Evolutionary conservation across 2,888 invertebrate genomes (phyloP).

Genomic region (Danaus chrysippus): DNA sequence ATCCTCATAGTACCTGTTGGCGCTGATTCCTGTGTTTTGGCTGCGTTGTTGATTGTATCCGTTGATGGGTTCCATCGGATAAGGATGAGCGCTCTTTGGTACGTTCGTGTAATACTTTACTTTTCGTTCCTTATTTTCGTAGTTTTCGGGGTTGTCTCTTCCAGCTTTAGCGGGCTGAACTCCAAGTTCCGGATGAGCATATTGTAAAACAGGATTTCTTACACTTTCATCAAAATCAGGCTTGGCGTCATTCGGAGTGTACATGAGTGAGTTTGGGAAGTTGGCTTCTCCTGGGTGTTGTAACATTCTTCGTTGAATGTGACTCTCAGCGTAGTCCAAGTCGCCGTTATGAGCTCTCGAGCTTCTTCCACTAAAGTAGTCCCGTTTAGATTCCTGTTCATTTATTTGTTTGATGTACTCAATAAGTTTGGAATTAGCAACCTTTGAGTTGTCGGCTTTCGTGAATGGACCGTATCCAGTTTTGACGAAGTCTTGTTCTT

Average conservation of each 20-base stretch:
- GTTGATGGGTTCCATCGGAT: constrained; percentile 75
- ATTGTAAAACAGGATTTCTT: constrained; percentile 86
- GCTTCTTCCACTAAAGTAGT: constrained; percentile 78
- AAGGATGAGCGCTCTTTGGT: constrained; percentile 78
- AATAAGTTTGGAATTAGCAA: constrained; percentile 78
- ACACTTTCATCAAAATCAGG: constrained; percentile 84
- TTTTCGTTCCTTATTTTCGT: constrained; percentile 58
- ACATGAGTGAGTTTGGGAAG: constrained; percentile 83
- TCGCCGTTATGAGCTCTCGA: constrained; percentile 71
- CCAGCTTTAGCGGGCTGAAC: constrained; percentile 85
- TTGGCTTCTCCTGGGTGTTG: constrained; percentile 81
- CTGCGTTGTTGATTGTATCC: constrained; percentile 66
- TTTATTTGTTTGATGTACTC: constrained; percentile 84
- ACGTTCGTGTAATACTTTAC: constrained; percentile 74
- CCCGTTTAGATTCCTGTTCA: constrained; percentile 80
- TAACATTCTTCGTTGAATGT: constrained; percentile 85
- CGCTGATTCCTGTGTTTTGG: constrained; percentile 61
- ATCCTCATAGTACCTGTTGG: constrained; percentile 70
- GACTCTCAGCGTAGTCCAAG: constrained; percentile 72
- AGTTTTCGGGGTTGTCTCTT: constrained; percentile 58
- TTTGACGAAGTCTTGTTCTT: constrained; percentile 65
- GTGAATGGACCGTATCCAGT: constrained; percentile 81
- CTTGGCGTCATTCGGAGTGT: constrained; percentile 80
- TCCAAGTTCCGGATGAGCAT: constrained; percentile 89
- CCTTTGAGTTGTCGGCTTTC: constrained; percentile 80